Evolutionary conservation across 2,888 invertebrate genomes (phyloP), one percentile per base, ranked within the genome.

Genomic region (Philhelius pedissequus): DNA sequence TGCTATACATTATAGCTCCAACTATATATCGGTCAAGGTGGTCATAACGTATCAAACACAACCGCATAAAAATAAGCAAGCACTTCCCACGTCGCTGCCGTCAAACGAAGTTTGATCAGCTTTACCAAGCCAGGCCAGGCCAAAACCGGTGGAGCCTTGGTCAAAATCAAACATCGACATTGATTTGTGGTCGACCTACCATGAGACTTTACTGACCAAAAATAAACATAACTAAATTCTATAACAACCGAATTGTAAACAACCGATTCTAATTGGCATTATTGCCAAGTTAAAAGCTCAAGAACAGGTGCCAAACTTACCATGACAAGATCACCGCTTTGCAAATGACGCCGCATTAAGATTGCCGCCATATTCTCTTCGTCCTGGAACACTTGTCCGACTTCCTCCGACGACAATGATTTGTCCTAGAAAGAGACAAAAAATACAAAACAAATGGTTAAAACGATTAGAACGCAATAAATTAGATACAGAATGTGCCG

Each of bases 361-460:
- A 98, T 94, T 4, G 98, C 97, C 9, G 98, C 97, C 92, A 96
- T 95, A 89, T 96, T 97, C 84, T 94, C 93, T 89, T 96, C 94
- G 91, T 98, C 98, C 91, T 98, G 97, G 92, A 96, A 98, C 50
- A 96, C 93, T 86, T 97, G 96, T 15, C 97, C 98, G 79, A 97
- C 93, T 82, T 96, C 95, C 88, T 89, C 89, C 52, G 87, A 75
- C 60, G 86, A 87, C 60, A 30, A 64, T 87, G 87, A 48, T 80
- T 92, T 88, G 89, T 93, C 93, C 95, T 95, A 93, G 20, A 92
- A 93, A 88, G 87, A 86, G 87, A 86, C 56, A 80, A 64, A 79
- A 27, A 22, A 11, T n/a, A 11, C 3, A 71, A 15, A 32, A 52
- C 30, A n/a, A 40, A 54, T 11, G 30, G 40, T 52, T 69, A 52